These are phyloP conservation scores for Aurelia coerulea DNA, from an alignment of 30 jellyfish, hydroid and myxozoan genomes.

Conservation along the genomic window DNA sequence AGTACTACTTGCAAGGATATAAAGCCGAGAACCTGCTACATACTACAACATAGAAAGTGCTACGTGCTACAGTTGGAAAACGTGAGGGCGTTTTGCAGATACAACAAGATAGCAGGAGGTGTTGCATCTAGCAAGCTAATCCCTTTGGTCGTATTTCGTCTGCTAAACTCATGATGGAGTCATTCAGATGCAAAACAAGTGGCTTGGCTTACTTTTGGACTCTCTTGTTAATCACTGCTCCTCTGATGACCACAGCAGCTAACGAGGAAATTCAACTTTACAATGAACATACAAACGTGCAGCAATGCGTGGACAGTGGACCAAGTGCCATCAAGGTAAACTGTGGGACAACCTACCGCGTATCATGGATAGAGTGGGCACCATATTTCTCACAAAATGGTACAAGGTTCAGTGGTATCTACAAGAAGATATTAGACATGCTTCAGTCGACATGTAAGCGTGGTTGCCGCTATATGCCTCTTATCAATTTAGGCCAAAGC, in stretches of 20 bases:
- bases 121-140: no score
- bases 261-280: background rate
- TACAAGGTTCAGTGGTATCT: slow-evolving; percentile 15
- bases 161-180: no score
- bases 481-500: background rate
- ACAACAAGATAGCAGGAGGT: no score
- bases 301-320: background rate
- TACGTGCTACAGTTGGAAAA: no score
- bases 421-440: background rate
- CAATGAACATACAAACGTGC: slow-evolving; percentile 8
- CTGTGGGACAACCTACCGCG: slow-evolving; percentile 16
- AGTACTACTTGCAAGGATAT: no score
- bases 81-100: no score
- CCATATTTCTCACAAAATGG: slow-evolving; percentile 39
- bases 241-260: slow-evolving; percentile 10
- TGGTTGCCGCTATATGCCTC: background rate
- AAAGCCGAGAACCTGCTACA: no score
- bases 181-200: no score
- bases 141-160: no score
- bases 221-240: no score
- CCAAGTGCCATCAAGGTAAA: slow-evolving; percentile 4
- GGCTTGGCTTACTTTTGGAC: no score
- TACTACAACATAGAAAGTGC: no score
- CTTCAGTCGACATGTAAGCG: slow-evolving; percentile 33
- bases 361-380: slow-evolving; percentile 13